Base-by-base conservation (phyloP, 2,797 vertebrate genomes). In the Myotis planiceps region DNA sequence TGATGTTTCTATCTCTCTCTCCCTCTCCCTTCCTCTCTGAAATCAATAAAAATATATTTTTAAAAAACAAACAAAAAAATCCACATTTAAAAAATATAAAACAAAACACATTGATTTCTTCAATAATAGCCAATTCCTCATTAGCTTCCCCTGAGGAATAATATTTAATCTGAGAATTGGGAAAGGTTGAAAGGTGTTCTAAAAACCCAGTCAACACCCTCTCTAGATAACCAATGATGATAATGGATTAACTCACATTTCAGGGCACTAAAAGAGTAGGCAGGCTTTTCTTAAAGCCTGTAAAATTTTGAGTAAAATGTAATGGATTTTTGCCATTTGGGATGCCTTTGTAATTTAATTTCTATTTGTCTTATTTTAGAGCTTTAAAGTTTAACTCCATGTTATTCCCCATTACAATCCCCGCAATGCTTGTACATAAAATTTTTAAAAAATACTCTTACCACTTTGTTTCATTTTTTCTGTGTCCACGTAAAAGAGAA, bases 401-500 rank as follows among this genome's bases (percentile, higher is more conserved):
- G 13, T 47, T 53, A 69, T 74, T 71, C 34, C 16, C 66, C 60
- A 53, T 88, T 81, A 71, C 90, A 94, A 88, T 68, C 12, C 49
- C 12, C 71, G 0, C 9, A 55, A 88, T 83, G 19, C 1, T 94
- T 86, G 83, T 69, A 89, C 37, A 81, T 49, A 78, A 60, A 3
- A 29, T 32, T 68, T 80, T 60, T 60, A 51, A 18, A 85, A 25
- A 94, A 92, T 92, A 95, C 74, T 32, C 29, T 25, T 99, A 99
- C 99, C 99, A 74, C 90, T 93, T 78, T 98, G 5, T 79, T 97
- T 98, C 32, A 98, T 95, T 37, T 97, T 98, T 13, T 98, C 98
- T 3, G 90, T 97, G 90, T 99, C 98, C 32, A 99, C 51, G 95
- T 99, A 98, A 98, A 99, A 97, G 49, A 99, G 66, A 95, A 98